Evolutionary conservation across 2,888 invertebrate genomes (phyloP).

Genomic region (Diadegma fenestrale): DNA sequence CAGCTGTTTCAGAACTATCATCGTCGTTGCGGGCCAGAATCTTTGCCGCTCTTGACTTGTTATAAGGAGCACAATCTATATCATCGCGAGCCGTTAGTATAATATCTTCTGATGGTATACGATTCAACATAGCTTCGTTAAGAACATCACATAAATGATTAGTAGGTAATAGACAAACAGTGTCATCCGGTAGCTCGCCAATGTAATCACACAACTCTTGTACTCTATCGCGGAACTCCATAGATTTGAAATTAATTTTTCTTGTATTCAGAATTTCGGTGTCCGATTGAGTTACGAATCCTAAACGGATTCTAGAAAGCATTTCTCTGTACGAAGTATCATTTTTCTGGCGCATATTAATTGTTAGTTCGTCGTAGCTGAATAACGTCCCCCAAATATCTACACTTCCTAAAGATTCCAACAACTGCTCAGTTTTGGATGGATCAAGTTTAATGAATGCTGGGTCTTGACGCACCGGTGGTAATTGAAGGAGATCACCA

Average conservation of each 20-base stretch:
- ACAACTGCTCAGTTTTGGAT: conserved; percentile 70
- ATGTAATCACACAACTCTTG: conserved; percentile 72
- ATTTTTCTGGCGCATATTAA: no score
- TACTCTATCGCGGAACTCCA: no score
- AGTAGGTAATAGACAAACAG: conserved; percentile 71
- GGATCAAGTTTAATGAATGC: conserved; percentile 73
- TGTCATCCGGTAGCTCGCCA: conserved; percentile 70
- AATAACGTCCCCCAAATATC: conserved; percentile 75
- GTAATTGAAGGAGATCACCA: conserved; percentile 68
- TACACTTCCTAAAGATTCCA: conserved; percentile 68
- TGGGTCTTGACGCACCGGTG: conserved; percentile 76
- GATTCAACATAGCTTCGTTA: conserved; percentile 69
- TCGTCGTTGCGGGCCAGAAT: conserved; percentile 55
- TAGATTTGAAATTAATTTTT: conserved; percentile 32
- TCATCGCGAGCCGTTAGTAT: conserved; percentile 67
- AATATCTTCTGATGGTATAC: no score
- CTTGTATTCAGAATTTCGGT: conserved; percentile 34
- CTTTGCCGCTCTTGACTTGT: conserved; percentile 58
- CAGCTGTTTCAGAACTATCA: neutral
- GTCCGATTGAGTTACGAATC: conserved; percentile 29
- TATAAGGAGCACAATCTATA: conserved; percentile 58
- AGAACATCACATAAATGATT: conserved; percentile 67
- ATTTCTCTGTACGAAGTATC: conserved; percentile 69
- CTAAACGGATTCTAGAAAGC: conserved; percentile 58
- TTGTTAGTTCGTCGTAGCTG: conserved; percentile 74